Base-by-base conservation (phyloP, 2,888 invertebrate species). In the Limnephilus rhombicus region DNA sequence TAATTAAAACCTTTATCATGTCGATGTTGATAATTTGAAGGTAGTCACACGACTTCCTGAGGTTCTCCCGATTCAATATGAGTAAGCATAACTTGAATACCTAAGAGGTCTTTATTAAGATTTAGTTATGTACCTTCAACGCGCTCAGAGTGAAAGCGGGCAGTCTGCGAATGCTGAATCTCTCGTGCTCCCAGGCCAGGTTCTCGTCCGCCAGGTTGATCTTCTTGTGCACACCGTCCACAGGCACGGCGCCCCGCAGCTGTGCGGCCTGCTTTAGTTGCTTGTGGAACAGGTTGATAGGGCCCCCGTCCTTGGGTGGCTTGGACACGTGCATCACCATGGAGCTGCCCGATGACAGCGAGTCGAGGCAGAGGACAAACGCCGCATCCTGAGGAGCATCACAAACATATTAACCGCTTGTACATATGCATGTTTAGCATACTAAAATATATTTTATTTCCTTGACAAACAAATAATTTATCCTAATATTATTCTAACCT, bases 101-200 rank as follows among this genome's bases (percentile, higher is more conserved):
- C 31, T 31, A 11, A 45, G 12, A 45, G 45, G 45, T 45, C 45
- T 34, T 31, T 34, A 90, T n/a, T 34, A 68, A 24, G 53, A 68
- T 18, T 68, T 18, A 24, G 0, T 24, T 7, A 68, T 18, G 7
- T 85, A 93, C 96, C 95, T 96, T 96, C 9, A 98, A 95, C 1
- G 98, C 97, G 1, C 99, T 99, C 7, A 99, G 94, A 0, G 99
- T 99, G 94, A 99, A 98, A 0, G 99, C 99, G 0, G 99, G 98
- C 94, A 99, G 97, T 93, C 99, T 96, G 94, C 98, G 97, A 94
- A 99, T 98, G 95, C 99, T 99, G 95, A 98, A 99, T 94, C 99
- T 96, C 95, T 99, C 99, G 94, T 99, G 99, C 94, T 99, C 99
- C 99, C 99, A 99, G 0, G 99, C 98, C 49, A 99, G 95, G 91